Conservation (phyloP, 2,797 vertebrate species). For the Cossypha dichroa region DNA sequence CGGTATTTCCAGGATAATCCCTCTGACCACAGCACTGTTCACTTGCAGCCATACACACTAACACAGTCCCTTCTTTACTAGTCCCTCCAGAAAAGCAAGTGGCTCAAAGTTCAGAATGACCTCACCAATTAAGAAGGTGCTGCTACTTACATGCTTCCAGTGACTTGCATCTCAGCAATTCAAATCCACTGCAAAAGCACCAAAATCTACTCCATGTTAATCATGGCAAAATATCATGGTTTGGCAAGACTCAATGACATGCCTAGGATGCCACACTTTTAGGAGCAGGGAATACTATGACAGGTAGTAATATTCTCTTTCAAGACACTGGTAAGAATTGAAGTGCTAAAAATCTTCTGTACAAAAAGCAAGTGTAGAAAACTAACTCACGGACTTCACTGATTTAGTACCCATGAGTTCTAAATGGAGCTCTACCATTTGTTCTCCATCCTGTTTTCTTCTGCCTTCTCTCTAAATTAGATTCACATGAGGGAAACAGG, state of each 20-base stretch:
- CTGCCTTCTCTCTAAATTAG: background rate
- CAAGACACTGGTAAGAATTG: background rate
- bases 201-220: background rate
- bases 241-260: background rate
- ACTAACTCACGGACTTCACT: background rate
- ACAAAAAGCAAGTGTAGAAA: background rate
- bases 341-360: background rate
- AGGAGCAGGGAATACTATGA: background rate
- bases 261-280: accelerated
- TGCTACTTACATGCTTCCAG: background rate
- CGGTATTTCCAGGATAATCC: background rate
- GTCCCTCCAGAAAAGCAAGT: background rate
- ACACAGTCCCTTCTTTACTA: background rate
- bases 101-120: background rate
- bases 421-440: background rate
- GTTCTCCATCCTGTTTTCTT: background rate
- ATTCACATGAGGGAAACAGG: background rate
- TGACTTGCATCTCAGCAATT: background rate
- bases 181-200: background rate
- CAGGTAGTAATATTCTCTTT: background rate
- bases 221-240: background rate
- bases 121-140: background rate
- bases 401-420: background rate
- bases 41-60: background rate
- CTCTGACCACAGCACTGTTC: background rate